Percentiles rank a stretch among this genome's conserved stretches.
Conservation (phyloP, 2,113 vertebrate genomes). For the Tragelaphus strepsiceros region DNA sequence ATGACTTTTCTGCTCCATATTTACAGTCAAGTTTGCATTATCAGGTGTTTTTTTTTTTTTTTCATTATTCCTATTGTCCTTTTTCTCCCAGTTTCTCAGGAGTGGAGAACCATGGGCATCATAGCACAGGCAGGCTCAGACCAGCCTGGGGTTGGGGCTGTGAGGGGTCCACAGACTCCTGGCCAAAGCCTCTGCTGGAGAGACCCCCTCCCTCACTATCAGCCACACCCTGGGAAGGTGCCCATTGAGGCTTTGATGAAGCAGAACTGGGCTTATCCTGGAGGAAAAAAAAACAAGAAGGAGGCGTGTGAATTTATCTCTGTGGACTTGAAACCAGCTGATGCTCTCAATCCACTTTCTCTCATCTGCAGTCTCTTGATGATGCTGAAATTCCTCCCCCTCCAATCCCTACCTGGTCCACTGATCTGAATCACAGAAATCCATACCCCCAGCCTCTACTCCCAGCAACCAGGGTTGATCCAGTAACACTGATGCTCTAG, state of each 20-base stretch:
- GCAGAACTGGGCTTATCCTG: not conserved
- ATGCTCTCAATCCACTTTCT: not conserved
- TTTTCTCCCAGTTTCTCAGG: not conserved
- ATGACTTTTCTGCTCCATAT: not conserved
- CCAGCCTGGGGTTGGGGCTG: not conserved
- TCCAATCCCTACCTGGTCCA: constrained; percentile 37
- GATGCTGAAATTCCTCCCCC: not conserved
- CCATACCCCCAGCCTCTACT: not conserved
- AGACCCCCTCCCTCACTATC: not conserved
- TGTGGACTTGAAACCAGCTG: not conserved
- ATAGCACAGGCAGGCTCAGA: not conserved
- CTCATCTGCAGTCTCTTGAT: not conserved
- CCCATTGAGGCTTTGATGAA: not conserved
- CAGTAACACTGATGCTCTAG: constrained; percentile 33
- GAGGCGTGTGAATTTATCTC: too few relatives aligned
- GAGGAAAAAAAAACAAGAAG: not conserved
- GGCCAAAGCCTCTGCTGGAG: not conserved
- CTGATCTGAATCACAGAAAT: constrained; percentile 32
- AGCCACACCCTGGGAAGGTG: fast-evolving
- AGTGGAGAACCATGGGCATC: not conserved
- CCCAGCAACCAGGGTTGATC: not conserved
- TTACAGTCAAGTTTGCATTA: not conserved
- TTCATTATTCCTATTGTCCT: not conserved
- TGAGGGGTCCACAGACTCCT: not conserved
- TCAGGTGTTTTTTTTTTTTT: too few relatives aligned